These are phyloP conservation scores for Mus spretus DNA, from an alignment of 2,797 vertebrate genomes.

Conservation along the genomic window DNA sequence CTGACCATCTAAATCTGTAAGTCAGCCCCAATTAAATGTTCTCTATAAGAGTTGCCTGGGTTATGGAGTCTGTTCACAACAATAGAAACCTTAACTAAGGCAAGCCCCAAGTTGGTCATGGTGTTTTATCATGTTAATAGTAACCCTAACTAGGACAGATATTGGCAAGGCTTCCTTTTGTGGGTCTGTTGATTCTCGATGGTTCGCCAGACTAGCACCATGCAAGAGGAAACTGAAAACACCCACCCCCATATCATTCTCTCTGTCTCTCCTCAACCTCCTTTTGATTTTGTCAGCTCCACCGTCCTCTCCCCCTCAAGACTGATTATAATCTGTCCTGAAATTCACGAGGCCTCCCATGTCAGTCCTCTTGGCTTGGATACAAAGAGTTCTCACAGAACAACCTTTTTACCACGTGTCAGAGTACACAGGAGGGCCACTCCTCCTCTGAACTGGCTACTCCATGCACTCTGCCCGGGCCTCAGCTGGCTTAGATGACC, in stretches of 20 bases:
- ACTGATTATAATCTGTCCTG: background rate
- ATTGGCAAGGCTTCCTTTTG: background rate
- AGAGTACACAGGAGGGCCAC: background rate
- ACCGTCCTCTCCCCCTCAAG: background rate
- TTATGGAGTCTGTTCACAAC: background rate
- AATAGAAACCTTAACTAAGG: background rate
- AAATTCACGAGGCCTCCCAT: background rate
- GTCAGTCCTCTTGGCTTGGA: background rate
- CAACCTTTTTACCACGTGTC: background rate
- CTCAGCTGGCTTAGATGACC: background rate
- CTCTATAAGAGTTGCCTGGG: background rate
- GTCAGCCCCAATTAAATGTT: background rate
- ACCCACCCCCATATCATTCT: background rate
- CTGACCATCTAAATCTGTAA: background rate
- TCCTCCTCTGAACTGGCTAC: background rate
- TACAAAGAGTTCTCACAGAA: background rate
- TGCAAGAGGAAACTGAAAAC: background rate
- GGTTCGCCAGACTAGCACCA: background rate
- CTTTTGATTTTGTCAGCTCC: background rate
- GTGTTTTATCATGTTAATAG: background rate
- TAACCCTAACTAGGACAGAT: background rate
- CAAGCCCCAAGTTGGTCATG: background rate
- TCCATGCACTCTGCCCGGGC: background rate
- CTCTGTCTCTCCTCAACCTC: background rate
- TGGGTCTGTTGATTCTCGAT: background rate